phyloP scores from a whole-genome alignment of 1,140 invertebrate species.

The Hyles vespertilio region DNA sequence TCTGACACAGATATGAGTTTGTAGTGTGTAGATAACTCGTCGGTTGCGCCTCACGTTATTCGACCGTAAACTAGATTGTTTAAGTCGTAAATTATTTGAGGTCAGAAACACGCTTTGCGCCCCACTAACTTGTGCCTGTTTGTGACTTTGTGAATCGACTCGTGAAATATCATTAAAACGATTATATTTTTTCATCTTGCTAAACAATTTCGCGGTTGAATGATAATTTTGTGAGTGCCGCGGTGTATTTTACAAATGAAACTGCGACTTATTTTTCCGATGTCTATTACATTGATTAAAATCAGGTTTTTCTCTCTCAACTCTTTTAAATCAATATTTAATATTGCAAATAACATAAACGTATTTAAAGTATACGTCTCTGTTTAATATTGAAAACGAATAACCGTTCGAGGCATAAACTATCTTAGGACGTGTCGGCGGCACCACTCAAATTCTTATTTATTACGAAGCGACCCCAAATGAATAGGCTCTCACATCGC shows the following conservation, averaged over 20 bases:
- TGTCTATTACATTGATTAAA: no score
- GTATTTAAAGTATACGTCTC: no score
- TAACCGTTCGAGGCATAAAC: slow-evolving; percentile 55
- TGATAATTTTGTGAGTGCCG: not conserved
- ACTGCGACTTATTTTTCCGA: no score
- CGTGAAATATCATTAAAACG: slow-evolving; percentile 38
- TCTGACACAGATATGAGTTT: slow-evolving; percentile 56
- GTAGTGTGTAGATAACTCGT: slow-evolving; percentile 37
- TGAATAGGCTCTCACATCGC: slow-evolving; percentile 68
- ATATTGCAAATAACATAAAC: no score
- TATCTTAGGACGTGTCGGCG: slow-evolving; percentile 57
- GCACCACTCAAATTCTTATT: slow-evolving; percentile 67
- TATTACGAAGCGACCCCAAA: slow-evolving; percentile 62
- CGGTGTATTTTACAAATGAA: slow-evolving; percentile 1
- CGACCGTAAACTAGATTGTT: slow-evolving; percentile 53
- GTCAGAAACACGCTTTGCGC: slow-evolving; percentile 43
- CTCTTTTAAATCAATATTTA: no score
- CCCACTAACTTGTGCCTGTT: slow-evolving; percentile 37
- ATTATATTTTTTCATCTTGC: slow-evolving; percentile 5
- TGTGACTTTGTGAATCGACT: slow-evolving; percentile 43
- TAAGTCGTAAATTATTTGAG: slow-evolving; percentile 60
- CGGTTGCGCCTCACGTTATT: slow-evolving; percentile 33
- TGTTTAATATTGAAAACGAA: not conserved
- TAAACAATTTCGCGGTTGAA: no score
- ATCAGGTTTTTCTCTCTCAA: no score